Conservation (phyloP, 2,797 vertebrate genomes). For the Pangasius macronema region DNA sequence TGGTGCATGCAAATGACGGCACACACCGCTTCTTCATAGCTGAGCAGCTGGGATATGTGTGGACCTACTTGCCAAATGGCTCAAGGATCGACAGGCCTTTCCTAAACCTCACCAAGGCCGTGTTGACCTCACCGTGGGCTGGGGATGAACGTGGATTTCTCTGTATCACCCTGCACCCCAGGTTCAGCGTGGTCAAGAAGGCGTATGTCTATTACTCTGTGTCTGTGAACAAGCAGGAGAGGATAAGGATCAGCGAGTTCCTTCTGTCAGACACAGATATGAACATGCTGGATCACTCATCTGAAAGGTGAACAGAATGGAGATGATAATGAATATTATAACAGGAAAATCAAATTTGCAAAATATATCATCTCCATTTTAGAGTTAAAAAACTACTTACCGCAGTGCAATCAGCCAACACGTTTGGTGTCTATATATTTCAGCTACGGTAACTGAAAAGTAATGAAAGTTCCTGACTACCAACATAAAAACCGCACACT, state of each 20-base stretch:
- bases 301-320: slow-evolving; percentile 73
- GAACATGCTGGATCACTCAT: slow-evolving; percentile 80
- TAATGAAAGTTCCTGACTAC: not conserved
- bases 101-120: slow-evolving; percentile 78
- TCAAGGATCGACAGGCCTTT: slow-evolving; percentile 81
- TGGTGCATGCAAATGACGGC: slow-evolving; percentile 81
- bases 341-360: not conserved
- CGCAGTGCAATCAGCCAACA: not conserved
- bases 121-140: slow-evolving; percentile 80
- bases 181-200: slow-evolving; percentile 72
- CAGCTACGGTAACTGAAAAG: not conserved
- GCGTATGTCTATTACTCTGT: slow-evolving; percentile 85
- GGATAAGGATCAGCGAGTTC: slow-evolving; percentile 82
- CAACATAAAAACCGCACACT: not conserved
- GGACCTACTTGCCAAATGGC: slow-evolving; percentile 80
- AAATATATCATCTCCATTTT: not conserved
- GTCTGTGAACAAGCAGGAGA: slow-evolving; percentile 76
- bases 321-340: not conserved
- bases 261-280: slow-evolving; percentile 70
- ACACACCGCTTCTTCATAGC: slow-evolving; percentile 83
- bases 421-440: not conserved
- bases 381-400: not conserved
- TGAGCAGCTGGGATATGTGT: slow-evolving; percentile 82
- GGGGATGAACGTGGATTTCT: slow-evolving; percentile 84
- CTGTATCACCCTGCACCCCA: slow-evolving; percentile 79